These are phyloP conservation scores for Okapia johnstoni DNA, from an alignment of 2,113 vertebrate species.

Conservation along the genomic window DNA sequence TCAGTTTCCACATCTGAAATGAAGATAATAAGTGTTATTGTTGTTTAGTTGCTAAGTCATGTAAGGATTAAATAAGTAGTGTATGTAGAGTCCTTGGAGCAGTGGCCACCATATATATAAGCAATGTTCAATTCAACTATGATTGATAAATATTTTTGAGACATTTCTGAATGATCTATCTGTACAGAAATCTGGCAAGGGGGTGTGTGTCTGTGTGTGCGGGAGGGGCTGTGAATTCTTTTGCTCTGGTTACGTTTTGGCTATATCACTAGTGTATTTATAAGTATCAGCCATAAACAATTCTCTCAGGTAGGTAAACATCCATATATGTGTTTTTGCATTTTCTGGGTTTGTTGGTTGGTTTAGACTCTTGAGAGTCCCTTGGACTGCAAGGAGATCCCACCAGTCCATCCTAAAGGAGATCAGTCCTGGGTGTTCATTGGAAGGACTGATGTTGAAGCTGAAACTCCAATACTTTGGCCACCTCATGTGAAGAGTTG, in stretches of 20 bases:
- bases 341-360: not conserved
- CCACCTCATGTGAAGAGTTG: too few relatives aligned
- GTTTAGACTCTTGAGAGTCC: not conserved
- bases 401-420: too few relatives aligned
- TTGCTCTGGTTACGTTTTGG: not conserved
- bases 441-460: too few relatives aligned
- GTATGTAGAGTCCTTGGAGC: not conserved
- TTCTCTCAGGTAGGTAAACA: not conserved
- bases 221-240: not conserved
- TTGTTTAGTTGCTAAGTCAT: not conserved
- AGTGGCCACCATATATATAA: not conserved
- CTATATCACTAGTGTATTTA: not conserved
- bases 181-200: not conserved
- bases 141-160: not conserved
- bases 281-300: not conserved
- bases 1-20: constrained; percentile 39
- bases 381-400: too few relatives aligned
- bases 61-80: not conserved
- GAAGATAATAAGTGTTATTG: not conserved
- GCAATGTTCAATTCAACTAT: not conserved
- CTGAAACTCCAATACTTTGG: too few relatives aligned
- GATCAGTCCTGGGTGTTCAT: too few relatives aligned
- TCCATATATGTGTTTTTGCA: not conserved
- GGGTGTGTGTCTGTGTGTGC: not conserved
- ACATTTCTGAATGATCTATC: not conserved